Evolutionary conservation across 2,797 vertebrate species (phyloP), one percentile per base, ranked within the genome.

Genomic region (Amniataba percoides): DNA sequence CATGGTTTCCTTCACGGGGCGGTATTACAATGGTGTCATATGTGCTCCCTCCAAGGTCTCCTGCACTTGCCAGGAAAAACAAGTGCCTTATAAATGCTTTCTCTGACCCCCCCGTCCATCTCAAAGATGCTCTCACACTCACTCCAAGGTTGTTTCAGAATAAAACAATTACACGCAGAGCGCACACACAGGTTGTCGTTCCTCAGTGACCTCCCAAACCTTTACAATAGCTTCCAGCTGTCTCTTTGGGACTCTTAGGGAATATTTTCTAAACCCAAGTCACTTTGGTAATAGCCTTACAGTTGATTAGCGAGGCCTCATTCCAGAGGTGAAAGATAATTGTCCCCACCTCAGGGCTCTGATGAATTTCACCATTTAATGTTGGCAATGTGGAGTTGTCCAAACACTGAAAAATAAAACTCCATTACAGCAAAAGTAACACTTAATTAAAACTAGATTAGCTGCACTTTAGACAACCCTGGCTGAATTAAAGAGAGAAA

Each of bases 101-200:
- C 71, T 89, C 73, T 89, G 71, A 40, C n/a, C 71, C 84, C 10
- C 9, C 78, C 10, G 55, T 84, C 62, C 82, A 74, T 89, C 81
- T 88, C 56, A 0, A 69, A 83, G 85, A 80, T 82, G 88, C 78
- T 85, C 89, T 86, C 87, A 71, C 36, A 77, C 74, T 90, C 70
- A 56, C 85, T 94, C 92, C 92, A 83, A 93, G 93, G 82, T 88
- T 93, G 80, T 88, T 94, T 77, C 87, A 93, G 89, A 95, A 91
- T 90, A 92, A 95, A 95, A 88, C 89, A 93, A 81, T 94, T 93
- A 87, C 27, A 65, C 82, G 80, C 86, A 86, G 68, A 87, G 56
- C 64, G 6, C 78, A 57, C 88, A 80, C 72, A 85, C 89, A 92
- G 79, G 59, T 77, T 74, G 87, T 77, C 66, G 59, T 67, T 68